Evolutionary conservation across 2,113 vertebrate species (phyloP).

Genomic region (Onychostoma macrolepis): DNA sequence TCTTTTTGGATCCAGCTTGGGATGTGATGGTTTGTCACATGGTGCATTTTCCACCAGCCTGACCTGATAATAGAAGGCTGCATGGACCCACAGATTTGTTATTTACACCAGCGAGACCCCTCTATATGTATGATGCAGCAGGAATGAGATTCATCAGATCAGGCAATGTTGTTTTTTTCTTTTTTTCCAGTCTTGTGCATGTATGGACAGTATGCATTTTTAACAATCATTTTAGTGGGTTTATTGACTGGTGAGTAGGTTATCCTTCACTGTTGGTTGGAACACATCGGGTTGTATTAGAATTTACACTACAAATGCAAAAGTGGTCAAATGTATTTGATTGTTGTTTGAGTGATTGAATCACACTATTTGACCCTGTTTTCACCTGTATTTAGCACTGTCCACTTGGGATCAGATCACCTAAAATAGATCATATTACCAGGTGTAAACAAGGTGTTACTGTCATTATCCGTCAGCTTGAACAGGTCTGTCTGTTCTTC

Average conservation of each 20-base stretch:
- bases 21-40: neutral
- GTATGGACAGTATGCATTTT: neutral
- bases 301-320: neutral
- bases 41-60: neutral
- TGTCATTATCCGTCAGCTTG: neutral
- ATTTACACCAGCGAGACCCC: neutral
- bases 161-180: neutral
- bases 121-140: neutral
- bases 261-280: neutral
- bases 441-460: neutral
- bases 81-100: neutral
- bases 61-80: neutral
- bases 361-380: neutral
- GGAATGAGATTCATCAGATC: neutral
- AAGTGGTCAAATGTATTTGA: neutral
- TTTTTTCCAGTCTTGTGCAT: neutral
- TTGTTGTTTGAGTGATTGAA: neutral
- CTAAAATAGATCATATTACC: neutral
- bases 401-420: neutral
- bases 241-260: neutral
- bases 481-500: neutral
- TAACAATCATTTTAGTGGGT: neutral
- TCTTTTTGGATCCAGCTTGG: neutral
- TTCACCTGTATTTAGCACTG: constrained; percentile 1
- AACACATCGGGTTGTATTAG: neutral